Evolutionary conservation across 2,888 invertebrate species (phyloP).

Genomic region (Callyntrura guangdongensis): DNA sequence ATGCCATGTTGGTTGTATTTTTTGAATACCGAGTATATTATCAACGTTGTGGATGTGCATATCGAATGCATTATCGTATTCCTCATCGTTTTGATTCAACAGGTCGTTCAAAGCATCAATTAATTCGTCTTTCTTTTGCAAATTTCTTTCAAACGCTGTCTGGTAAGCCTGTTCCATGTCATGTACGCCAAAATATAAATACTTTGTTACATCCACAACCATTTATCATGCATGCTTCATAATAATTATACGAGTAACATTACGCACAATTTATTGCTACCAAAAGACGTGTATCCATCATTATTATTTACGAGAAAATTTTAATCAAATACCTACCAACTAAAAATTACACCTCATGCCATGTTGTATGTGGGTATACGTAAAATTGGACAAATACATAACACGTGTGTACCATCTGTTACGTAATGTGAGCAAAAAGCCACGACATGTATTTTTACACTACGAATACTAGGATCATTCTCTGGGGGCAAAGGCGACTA

Average conservation of each 20-base stretch:
- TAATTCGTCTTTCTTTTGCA: constrained; percentile 82
- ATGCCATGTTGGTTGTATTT: not conserved
- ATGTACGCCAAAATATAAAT: not conserved
- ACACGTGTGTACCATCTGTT: too few relatives aligned
- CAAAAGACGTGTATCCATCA: too few relatives aligned
- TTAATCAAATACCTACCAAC: too few relatives aligned
- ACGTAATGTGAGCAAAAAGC: too few relatives aligned
- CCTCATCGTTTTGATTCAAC: constrained; percentile 81
- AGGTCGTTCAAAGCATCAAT: constrained; percentile 82
- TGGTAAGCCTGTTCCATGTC: constrained; percentile 74
- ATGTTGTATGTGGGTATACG: too few relatives aligned
- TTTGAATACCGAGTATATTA: constrained; percentile 81
- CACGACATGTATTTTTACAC: too few relatives aligned
- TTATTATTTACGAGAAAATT: too few relatives aligned
- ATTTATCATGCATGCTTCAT: not conserved
- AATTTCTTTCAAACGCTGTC: constrained; percentile 83
- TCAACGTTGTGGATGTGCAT: constrained; percentile 84
- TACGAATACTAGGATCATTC: too few relatives aligned
- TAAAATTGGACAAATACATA: too few relatives aligned
- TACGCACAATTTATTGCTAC: not conserved
- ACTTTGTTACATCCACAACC: not conserved
- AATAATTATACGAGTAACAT: not conserved
- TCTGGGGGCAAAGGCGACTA: too few relatives aligned
- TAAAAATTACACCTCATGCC: too few relatives aligned
- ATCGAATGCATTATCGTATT: constrained; percentile 83